Base-by-base conservation (phyloP, 1,140 invertebrate species). In the Drosophila prosaltans region DNA sequence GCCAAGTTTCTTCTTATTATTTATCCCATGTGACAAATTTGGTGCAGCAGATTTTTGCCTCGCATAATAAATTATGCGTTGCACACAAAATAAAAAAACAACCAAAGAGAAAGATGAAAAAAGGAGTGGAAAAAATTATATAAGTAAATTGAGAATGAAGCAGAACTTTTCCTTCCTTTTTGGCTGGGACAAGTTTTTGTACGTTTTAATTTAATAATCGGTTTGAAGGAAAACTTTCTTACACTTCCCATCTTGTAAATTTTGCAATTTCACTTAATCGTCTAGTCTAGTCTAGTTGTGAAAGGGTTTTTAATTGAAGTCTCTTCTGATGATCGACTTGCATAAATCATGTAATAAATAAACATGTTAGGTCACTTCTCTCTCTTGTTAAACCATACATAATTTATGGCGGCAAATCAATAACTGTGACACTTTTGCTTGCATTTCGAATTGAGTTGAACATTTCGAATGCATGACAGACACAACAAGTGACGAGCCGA, bases 21-120 rank as follows among this genome's bases (percentile, higher is more conserved):
- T 88, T 88, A 89, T 88, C 84, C 84, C 84, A 88, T 88, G 84
- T 89, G 84, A 89, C 84, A 89, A 88, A 88, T 89, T 88, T 88
- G 68, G 68, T 72, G 80, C 76, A 89, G 84, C 77, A 88, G 79
- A 86, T 86, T 86, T 81, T 80, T 76, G 75, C 78, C 55, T 72
- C 58, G 67, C 72, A 82, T 78, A 72, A 83, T 88, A 86, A 88
- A 86, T 82, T 86, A 82, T 83, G 80, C 70, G 51, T 69, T 60
- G 54, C 79, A 70, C 11, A 58, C 21, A 69, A 63, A 71, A n/a
- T n/a, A 68, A 70, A 45, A 58, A 57, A 68, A 51, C 7, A 51
- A 57, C 48, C 63, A 62, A 30, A 69, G 54, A 16, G 55, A 11
- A 57, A 26, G 3, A 54, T 43, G 36, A 68, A 65, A 28, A 73